These are phyloP conservation scores for Poecilia wingei DNA, from an alignment of 2,797 vertebrate genomes.

Conservation along the genomic window DNA sequence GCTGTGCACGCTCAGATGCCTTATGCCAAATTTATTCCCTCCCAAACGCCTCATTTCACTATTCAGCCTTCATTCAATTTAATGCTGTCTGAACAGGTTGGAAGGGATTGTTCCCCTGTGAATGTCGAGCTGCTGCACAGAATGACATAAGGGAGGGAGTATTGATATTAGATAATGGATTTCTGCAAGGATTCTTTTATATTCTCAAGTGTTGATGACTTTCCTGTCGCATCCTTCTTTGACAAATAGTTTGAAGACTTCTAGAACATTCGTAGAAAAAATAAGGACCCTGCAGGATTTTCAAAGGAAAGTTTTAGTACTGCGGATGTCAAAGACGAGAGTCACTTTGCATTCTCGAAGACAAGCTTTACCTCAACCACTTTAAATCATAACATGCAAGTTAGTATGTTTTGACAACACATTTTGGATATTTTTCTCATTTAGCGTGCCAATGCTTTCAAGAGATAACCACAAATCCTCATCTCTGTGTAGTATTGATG, in stretches of 20 bases:
- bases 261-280: slow-evolving; percentile 11
- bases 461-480: neutral
- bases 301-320: neutral
- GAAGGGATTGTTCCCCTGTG: slow-evolving; percentile 40
- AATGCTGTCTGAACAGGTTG: slow-evolving; percentile 63
- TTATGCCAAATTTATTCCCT: slow-evolving; percentile 50
- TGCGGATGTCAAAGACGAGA: neutral
- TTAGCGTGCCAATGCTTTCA: neutral
- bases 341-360: neutral
- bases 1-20: slow-evolving; percentile 32
- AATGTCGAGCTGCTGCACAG: slow-evolving; percentile 30
- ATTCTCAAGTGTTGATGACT: slow-evolving; percentile 21
- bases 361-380: too few relatives aligned
- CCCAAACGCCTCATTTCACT: slow-evolving; percentile 48
- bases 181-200: slow-evolving; percentile 41
- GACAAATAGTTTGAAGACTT: slow-evolving; percentile 12
- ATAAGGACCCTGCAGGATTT: slow-evolving; percentile 10
- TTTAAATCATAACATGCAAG: neutral
- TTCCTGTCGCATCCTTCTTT: slow-evolving; percentile 21
- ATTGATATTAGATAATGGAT: slow-evolving; percentile 61
- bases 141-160: slow-evolving; percentile 10
- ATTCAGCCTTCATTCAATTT: slow-evolving; percentile 63
- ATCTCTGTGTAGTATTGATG: neutral
- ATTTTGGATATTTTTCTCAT: neutral
- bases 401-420: neutral